Evolutionary conservation across 2,888 invertebrate species (phyloP).

Genomic region (Melanophora roralis): DNA sequence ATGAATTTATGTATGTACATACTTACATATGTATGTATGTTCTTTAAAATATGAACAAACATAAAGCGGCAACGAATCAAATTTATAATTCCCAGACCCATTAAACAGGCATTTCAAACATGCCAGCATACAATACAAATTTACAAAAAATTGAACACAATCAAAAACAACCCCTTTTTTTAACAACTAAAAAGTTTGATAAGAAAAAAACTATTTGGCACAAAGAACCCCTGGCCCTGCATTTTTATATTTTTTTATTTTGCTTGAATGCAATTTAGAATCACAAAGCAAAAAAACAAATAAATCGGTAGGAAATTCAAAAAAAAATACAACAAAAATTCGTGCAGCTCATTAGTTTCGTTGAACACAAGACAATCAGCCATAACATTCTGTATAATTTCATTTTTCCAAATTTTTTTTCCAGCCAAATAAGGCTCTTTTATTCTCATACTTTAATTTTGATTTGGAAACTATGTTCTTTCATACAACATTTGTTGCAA

Average conservation of each 20-base stretch:
- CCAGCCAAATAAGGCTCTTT: conserved; percentile 4
- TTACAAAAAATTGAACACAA: not conserved
- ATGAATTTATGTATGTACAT: conserved; percentile 29
- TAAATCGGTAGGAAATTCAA: not conserved
- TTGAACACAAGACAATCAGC: conserved; percentile 55
- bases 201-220: conserved; percentile 38
- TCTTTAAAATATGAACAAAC: conserved; percentile 26
- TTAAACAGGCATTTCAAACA: conserved; percentile 56
- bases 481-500: conserved; percentile 11
- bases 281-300: not conserved
- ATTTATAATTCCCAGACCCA: conserved; percentile 61
- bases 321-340: conserved; percentile 56
- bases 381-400: conserved; percentile 40
- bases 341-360: conserved; percentile 66
- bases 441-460: conserved; percentile 13
- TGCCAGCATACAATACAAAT: conserved; percentile 45
- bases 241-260: conserved; percentile 2
- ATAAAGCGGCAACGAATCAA: conserved; percentile 32
- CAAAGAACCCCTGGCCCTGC: conserved; percentile 35
- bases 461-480: conserved; percentile 5
- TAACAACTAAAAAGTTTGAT: conserved; percentile 11
- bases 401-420: conserved; percentile 24
- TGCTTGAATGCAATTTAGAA: not conserved
- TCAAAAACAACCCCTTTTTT: conserved; percentile 47
- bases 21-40: too few relatives aligned